Base-by-base conservation (phyloP, 2,888 invertebrate genomes). In the Caenorhabditis macrosperma region DNA sequence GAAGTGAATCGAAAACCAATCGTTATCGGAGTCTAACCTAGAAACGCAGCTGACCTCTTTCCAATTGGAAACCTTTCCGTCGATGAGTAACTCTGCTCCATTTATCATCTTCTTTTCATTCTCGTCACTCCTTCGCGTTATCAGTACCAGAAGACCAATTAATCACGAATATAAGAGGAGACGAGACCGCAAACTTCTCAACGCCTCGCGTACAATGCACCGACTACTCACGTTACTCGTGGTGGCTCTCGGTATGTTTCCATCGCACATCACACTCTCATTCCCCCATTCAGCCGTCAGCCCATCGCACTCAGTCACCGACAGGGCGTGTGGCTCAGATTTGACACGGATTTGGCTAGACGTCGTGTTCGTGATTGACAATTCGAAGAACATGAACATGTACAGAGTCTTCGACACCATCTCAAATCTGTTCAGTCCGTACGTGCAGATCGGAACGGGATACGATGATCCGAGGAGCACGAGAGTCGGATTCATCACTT, bases 311-410 rank as follows among this genome's bases (percentile, higher is more conserved):
- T 46, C 63, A 0, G 55, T 72, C 12, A 72, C 72, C 26, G 76
- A 76, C 30, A 5, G 76, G 50, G 35, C 57, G 30, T 76, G 76
- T 17, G 76, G 68, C 2, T 15, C 26, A 0, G 68, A 76, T 35
- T 4, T 76, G 7, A 30, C 55, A 3, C 67, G 68, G 20, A 46
- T 72, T 6, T 78, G 78, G 78, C 41, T 78, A 15, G 78, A 78
- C 55, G 52, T 72, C 10, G 78, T 78, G 0, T 54, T 67, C 24
- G 78, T 78, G 1, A 41, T 78, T 24, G 78, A 78, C 26, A 78
- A 78, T 15, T 72, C 78, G 2, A 55, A 41, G 41, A 64, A 64
- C 33, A 72, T 72, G 72, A 72, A 72, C 20, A 26, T 72, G 55
- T 72, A 72, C 55, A 26, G 35, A 33, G 72, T 72, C 3, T 72